Evolutionary conservation across 2,888 invertebrate species (phyloP).

Genomic region (Drosophila quasianomalipes): DNA sequence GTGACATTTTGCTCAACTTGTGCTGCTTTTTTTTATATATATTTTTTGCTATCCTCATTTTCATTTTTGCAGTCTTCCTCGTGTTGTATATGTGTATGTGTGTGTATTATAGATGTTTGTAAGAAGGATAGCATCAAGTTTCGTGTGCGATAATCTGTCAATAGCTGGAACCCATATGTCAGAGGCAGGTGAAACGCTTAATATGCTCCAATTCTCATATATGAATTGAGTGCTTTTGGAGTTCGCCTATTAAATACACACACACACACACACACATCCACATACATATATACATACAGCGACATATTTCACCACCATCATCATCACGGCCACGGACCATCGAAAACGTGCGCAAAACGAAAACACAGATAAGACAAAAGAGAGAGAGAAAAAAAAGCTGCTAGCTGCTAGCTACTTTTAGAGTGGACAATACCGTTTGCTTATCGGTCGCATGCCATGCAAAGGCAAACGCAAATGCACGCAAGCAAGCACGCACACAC

Average conservation of each 20-base stretch:
- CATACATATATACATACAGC: conserved; percentile 3
- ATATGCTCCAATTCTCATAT: conserved; percentile 48
- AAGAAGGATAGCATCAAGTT: background rate
- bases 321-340: conserved; percentile 40
- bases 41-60: background rate
- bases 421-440: conserved; percentile 64
- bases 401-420: conserved; percentile 20
- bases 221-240: conserved; percentile 13
- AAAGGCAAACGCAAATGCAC: conserved; percentile 20
- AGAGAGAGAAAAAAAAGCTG: conserved; percentile 31
- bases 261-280: conserved; percentile 6
- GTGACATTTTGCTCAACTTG: conserved; percentile 34
- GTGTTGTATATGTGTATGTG: background rate
- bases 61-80: background rate
- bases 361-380: conserved; percentile 70
- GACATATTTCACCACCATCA: conserved; percentile 55
- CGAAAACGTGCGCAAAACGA: conserved; percentile 77
- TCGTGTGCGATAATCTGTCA: conserved; percentile 9
- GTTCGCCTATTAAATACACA: background rate
- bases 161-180: conserved; percentile 41
- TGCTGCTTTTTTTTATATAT: background rate
- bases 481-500: background rate
- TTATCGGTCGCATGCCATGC: conserved; percentile 65
- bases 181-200: conserved; percentile 50
- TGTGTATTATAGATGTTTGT: background rate